phyloP scores from a whole-genome alignment of 2,797 vertebrate species.

The Australoheros facetus region DNA sequence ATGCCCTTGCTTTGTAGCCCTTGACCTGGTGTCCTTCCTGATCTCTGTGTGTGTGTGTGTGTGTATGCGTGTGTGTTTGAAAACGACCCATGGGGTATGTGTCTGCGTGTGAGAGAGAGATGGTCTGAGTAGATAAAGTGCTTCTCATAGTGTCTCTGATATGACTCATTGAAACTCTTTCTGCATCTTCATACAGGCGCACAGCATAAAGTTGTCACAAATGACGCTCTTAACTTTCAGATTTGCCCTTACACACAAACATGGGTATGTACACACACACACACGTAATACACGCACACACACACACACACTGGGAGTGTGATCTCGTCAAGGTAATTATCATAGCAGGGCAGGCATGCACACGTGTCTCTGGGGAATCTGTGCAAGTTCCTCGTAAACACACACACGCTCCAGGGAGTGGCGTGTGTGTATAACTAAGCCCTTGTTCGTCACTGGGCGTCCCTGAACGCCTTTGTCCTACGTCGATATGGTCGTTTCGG shows the following conservation, averaged over 20 bases:
- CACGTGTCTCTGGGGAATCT: conserved; percentile 71
- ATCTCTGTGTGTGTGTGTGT: conserved; percentile 28
- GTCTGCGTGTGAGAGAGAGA: conserved; percentile 23
- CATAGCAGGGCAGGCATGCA: conserved; percentile 73
- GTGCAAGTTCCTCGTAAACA: conserved; percentile 64
- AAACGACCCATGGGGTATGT: background rate
- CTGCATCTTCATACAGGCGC: conserved; percentile 5
- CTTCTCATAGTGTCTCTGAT: background rate
- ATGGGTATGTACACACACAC: conserved; percentile 21
- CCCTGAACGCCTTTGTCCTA: conserved; percentile 68
- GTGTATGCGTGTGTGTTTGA: conserved; percentile 14
- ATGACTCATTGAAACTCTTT: conserved; percentile 8
- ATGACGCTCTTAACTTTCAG: conserved; percentile 18
- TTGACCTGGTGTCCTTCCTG: conserved; percentile 58
- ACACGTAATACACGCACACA: conserved; percentile 5
- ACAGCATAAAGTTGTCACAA: conserved; percentile 25
- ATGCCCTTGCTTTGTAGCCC: conserved; percentile 57
- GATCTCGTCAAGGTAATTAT: conserved; percentile 64
- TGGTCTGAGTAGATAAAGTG: conserved; percentile 31
- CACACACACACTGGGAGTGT: conserved; percentile 41
- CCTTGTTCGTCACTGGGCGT: conserved; percentile 75
- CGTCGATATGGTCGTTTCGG: conserved; percentile 66
- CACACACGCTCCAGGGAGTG: conserved; percentile 65
- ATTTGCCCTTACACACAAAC: conserved; percentile 22
- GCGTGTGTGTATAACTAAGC: conserved; percentile 68